Conservation (phyloP, 2,888 invertebrate genomes). For the Bimastos eiseni region DNA sequence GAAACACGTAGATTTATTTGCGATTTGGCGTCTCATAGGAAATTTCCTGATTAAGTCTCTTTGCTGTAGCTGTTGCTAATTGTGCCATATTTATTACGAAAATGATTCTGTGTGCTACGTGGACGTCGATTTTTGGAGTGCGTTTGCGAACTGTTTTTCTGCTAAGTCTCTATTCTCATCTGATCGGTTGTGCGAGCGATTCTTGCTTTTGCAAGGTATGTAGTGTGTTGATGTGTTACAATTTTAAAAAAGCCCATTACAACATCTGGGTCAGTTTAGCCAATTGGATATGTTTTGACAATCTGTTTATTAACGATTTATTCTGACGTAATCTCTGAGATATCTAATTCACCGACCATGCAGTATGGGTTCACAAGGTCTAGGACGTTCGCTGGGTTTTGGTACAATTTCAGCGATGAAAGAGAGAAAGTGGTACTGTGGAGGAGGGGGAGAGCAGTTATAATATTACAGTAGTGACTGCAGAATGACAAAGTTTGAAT, state of each 20-base stretch:
- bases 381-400: too few species aligned
- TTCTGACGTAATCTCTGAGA: background rate
- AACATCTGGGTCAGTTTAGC: background rate
- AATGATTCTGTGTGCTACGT: background rate
- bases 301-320: background rate
- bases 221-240: background rate
- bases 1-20: background rate
- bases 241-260: background rate
- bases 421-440: too few species aligned
- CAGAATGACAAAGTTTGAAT: too few species aligned
- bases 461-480: too few species aligned
- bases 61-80: background rate
- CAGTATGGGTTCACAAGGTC: too few species aligned
- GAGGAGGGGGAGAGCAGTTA: too few species aligned
- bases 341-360: background rate
- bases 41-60: background rate
- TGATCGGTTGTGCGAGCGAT: constrained; percentile 10
- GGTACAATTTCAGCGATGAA: background rate
- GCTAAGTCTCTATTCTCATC: background rate
- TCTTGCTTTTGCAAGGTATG: constrained; percentile 31
- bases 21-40: background rate
- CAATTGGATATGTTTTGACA: background rate
- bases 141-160: background rate
- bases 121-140: background rate
- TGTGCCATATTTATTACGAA: background rate